Evolutionary conservation across 53 echinoderm and acorn worm genomes (phyloP), one percentile per base, ranked within the genome.

Genomic region (Zoroaster sp.): DNA sequence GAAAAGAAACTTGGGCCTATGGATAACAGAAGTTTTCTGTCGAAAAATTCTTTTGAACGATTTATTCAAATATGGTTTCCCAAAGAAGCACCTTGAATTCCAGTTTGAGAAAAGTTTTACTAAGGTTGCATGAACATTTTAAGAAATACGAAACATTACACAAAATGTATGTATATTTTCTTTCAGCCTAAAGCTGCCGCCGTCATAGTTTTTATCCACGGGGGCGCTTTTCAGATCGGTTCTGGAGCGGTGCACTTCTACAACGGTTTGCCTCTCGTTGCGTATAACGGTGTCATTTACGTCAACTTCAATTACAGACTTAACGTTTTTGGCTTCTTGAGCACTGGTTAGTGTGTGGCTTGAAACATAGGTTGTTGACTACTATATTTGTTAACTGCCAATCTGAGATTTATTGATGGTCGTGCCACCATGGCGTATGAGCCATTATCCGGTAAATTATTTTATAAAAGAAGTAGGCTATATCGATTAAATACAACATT

Each of bases 241-340:
- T 66, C 83, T 20, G 86, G 91, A 51, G 59, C 77, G 11, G 83
- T 65, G 3, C 42, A 75, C 30, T 72, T 78, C 17, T 86, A 92
- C 21, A 88, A 91, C 7, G 92, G 93, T 3, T 65, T 81, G 0
- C 89, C 96, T 21, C 63, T 95, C 44, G 91, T 81, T 3, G 94
- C 90, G 42, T 88, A 94, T 37, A 63, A 77, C 11, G 90, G 89
- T 47, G 88, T 94, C 77, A 92, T 95, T 30, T 49, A 83, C 9
- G 96, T 95, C 49, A 91, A 89, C 31, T 66, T 93, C 43, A 95
- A 95, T 86, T 95, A 95, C 43, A 83, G 96, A 73, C 80, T 95
- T 72, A 87, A 74, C 42, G 87, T 91, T 4, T 93, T 83, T 55
- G 83, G 95, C 14, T 93, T 91, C 51, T 80, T 95, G 23, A 91